Percentiles rank a stretch among this genome's conserved stretches.
These are phyloP conservation scores for Penaeus japonicus DNA, from an alignment of 1,140 invertebrate genomes.

Conservation along the genomic window DNA sequence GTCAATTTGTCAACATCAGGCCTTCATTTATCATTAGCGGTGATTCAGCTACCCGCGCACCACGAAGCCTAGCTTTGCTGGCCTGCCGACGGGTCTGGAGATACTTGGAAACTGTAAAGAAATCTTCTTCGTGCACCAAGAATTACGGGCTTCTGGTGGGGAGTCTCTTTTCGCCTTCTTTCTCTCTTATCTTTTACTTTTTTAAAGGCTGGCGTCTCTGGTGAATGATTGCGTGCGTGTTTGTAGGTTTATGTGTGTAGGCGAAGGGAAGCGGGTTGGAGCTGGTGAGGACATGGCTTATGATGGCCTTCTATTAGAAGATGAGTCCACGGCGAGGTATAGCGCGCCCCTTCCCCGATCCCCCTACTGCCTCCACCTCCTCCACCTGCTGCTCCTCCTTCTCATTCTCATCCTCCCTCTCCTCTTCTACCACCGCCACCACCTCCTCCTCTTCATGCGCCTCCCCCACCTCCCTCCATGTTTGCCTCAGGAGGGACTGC, in stretches of 20 bases:
- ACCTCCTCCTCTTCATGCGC: background rate
- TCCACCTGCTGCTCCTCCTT: too few species aligned
- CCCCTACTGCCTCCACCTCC: too few species aligned
- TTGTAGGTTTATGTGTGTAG: background rate
- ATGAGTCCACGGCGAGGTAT: too few species aligned
- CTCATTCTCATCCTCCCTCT: too few species aligned
- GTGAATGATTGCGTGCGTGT: too few species aligned
- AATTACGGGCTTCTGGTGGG: too few species aligned
- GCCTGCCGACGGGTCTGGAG: background rate
- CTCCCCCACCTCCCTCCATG: background rate
- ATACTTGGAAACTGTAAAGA: constrained; percentile 16
- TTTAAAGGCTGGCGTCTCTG: too few species aligned
- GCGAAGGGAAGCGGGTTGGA: background rate
- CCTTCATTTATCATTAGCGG: constrained; percentile 51
- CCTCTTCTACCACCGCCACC: background rate
- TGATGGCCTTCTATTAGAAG: too few species aligned
- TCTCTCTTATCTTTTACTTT: too few species aligned
- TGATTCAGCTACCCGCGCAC: constrained; percentile 38
- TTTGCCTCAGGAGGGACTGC: background rate
- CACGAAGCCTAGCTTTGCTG: background rate
- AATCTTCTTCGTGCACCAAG: too few species aligned
- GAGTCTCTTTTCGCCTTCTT: too few species aligned
- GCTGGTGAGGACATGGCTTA: background rate
- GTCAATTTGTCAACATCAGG: constrained; percentile 48
- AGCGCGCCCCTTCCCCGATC: too few species aligned